Evolutionary conservation across 2,797 vertebrate genomes (phyloP), one percentile per base, ranked within the genome.

Genomic region (Nothura maculosa): DNA sequence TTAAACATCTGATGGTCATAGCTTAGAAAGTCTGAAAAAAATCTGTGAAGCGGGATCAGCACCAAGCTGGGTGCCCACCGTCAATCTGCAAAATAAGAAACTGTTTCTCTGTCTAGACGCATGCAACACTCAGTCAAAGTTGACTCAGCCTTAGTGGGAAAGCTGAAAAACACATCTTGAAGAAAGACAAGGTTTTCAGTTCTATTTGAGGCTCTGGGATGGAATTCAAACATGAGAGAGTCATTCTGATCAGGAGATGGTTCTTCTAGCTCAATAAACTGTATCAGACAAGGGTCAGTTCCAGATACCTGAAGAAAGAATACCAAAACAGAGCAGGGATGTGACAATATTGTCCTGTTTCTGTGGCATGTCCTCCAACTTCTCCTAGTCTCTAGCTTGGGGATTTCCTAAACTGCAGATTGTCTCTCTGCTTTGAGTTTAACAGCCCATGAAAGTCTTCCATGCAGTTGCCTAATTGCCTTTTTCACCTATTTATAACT

Each of bases 401-500:
- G 3, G 8, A 43, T 90, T 81, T 85, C 32, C 24, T 2, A 1
- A 38, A 43, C 67, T 92, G 21, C 47, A 50, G 9, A 34, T 75
- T 84, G 25, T 42, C 17, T 34, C n/a, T 91, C 43, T 72, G 48
- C 72, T 90, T 92, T 88, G 67, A 95, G 61, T 84, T 90, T 93
- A 85, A 90, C 48, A 54, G 75, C 8, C 6, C 28, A n/a, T 74
- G 84, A 74, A 87, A 74, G 64, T 70, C 75, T 87, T 82, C 75
- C 61, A 92, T 6, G 47, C 36, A 77, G 84, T 8, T 54, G 61
- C 18, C 40, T 92, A 94, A 87, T 82, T 90, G 72, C 61, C 85
- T 89, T 81, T 74, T 87, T 61, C 93, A 61, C 10, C 55, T 92
- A 93, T 87, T 93, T 92, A 85, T 90, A 92, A 79, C 64, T 95